phyloP scores from a whole-genome alignment of 1,140 invertebrate species.

The Elysia chlorotica region DNA sequence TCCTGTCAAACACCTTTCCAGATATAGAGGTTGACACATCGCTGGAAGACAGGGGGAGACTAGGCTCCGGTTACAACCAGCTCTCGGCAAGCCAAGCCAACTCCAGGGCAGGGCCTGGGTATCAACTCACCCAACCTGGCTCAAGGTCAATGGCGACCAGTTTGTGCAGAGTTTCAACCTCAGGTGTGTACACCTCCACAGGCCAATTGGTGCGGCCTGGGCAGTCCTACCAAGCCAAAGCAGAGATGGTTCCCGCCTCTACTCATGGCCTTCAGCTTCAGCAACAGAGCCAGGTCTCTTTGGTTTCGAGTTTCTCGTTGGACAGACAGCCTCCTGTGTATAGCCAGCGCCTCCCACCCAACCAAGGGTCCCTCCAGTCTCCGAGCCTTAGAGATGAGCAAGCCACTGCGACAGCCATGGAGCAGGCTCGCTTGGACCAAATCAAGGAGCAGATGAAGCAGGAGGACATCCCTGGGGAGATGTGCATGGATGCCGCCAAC shows the following conservation, averaged over 20 bases:
- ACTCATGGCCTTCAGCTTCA: too few relatives aligned
- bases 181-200: not conserved
- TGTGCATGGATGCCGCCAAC: constrained; percentile 22
- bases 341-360: not conserved
- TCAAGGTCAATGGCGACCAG: not conserved
- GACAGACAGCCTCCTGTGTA: not conserved
- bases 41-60: not conserved
- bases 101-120: not conserved
- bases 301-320: not conserved
- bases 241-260: too few relatives aligned
- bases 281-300: not conserved
- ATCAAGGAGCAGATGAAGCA: constrained; percentile 17
- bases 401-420: not conserved
- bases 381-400: not conserved
- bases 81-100: not conserved
- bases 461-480: constrained; percentile 7
- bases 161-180: too few relatives aligned
- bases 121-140: not conserved
- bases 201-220: too few relatives aligned
- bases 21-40: constrained; percentile 13
- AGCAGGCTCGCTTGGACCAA: constrained; percentile 8
- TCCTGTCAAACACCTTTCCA: constrained; percentile 16
- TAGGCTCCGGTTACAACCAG: too few relatives aligned
- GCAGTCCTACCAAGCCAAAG: too few relatives aligned
- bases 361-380: not conserved